Conservation (phyloP, 2,797 vertebrate species). For the Protosalanx chinensis region DNA sequence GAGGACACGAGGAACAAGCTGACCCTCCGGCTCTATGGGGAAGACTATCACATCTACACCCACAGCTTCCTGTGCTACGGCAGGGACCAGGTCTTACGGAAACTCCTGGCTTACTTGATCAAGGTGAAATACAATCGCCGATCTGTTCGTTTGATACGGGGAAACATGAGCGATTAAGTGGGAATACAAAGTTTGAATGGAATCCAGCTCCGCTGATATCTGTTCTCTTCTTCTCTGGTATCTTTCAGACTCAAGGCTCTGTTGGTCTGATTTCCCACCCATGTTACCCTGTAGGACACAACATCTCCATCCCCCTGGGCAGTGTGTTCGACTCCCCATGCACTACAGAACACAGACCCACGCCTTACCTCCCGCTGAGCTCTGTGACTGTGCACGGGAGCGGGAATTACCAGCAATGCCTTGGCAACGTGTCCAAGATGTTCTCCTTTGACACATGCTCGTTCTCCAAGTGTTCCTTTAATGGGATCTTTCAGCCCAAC, state of each 20-base stretch:
- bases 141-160: neutral
- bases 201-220: neutral
- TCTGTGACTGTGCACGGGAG: slow-evolving; percentile 59
- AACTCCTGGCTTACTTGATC: slow-evolving; percentile 42
- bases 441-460: slow-evolving; percentile 62
- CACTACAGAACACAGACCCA: rapidly evolving
- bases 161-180: neutral
- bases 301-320: slow-evolving; percentile 10
- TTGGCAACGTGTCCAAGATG: slow-evolving; percentile 51
- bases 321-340: slow-evolving; percentile 64
- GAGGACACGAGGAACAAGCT: slow-evolving; percentile 53
- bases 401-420: slow-evolving; percentile 55
- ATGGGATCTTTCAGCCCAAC: slow-evolving; percentile 64
- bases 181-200: neutral
- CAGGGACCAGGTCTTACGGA: slow-evolving; percentile 60
- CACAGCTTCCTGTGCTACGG: slow-evolving; percentile 81
- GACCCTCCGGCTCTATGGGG: slow-evolving; percentile 68
- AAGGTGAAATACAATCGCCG: slow-evolving; percentile 25
- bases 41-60: slow-evolving; percentile 70
- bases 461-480: slow-evolving; percentile 63
- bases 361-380: rapidly evolving
- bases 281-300: slow-evolving; percentile 68
- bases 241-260: slow-evolving; percentile 39
- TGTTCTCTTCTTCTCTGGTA: slow-evolving; percentile 14
- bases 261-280: slow-evolving; percentile 47